These are phyloP conservation scores for Helicoverpa armigera DNA, from an alignment of 1,140 invertebrate species.

Conservation along the genomic window DNA sequence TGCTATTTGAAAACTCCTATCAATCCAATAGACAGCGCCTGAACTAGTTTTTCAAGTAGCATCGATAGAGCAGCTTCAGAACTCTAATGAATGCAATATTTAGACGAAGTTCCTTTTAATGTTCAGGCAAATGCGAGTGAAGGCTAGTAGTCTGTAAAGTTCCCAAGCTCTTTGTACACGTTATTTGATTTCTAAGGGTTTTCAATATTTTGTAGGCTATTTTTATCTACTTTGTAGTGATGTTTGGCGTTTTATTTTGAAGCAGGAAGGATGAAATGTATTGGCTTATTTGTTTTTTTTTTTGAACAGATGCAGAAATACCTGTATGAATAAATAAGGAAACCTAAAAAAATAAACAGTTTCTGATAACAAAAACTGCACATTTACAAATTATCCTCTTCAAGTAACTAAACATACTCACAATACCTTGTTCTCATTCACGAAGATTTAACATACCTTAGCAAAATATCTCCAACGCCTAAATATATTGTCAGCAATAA, in stretches of 20 bases:
- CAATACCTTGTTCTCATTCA: background rate
- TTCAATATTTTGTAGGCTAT: background rate
- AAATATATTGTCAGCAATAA: constrained; percentile 21
- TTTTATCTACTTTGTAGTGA: background rate
- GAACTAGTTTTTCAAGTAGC: constrained; percentile 42
- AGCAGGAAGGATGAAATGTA: too few species aligned
- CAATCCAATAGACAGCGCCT: constrained; percentile 29
- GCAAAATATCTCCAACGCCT: constrained; percentile 20
- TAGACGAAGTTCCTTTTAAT: constrained; percentile 11
- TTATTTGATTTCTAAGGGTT: background rate
- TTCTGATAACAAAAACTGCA: too few species aligned
- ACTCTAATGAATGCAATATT: constrained; percentile 36
- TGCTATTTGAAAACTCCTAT: background rate
- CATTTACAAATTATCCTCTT: background rate
- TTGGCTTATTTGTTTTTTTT: too few species aligned
- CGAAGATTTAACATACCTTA: background rate
- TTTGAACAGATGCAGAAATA: too few species aligned
- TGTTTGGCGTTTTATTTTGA: background rate
- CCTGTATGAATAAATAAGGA: too few species aligned
- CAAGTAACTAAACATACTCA: too few species aligned
- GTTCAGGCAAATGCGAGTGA: background rate
- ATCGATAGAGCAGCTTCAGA: constrained; percentile 24
- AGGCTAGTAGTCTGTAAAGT: background rate
- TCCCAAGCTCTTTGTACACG: background rate
- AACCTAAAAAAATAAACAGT: too few species aligned